Percentiles rank a stretch among this genome's conserved stretches.
phyloP scores from a whole-genome alignment of 2,888 invertebrate species.

The Xanthia icteritia region DNA sequence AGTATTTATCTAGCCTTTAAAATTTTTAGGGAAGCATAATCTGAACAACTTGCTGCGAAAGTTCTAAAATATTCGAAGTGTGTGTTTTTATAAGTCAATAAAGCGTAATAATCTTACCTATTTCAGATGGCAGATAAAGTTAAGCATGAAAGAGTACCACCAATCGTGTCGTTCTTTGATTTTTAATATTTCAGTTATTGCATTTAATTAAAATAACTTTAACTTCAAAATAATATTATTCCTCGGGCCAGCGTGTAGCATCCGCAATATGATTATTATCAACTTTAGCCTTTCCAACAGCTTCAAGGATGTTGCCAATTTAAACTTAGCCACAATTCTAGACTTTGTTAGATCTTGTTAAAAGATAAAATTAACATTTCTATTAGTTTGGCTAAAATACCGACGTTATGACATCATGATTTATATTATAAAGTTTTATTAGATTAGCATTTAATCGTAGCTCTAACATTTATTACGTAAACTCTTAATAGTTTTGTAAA shows the following conservation, averaged over 20 bases:
- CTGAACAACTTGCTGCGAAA: background rate
- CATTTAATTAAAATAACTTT: slow-evolving; percentile 23
- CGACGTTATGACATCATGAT: slow-evolving; percentile 41
- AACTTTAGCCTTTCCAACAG: slow-evolving; percentile 59
- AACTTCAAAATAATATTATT: slow-evolving; percentile 1
- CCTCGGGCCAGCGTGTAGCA: slow-evolving; percentile 27
- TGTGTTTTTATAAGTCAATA: no score
- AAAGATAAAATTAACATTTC: slow-evolving; percentile 59
- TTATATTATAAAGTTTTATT: slow-evolving; percentile 7
- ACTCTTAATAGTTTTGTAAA: background rate
- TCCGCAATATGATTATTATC: slow-evolving; percentile 51
- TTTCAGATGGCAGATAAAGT: background rate
- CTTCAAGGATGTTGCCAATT: slow-evolving; percentile 60
- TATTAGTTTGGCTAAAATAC: slow-evolving; percentile 51
- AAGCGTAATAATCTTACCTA: background rate
- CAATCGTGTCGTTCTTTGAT: background rate
- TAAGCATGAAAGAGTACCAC: background rate
- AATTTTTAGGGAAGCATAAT: background rate
- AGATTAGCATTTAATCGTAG: slow-evolving; percentile 1
- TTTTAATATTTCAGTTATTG: background rate
- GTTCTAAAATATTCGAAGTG: background rate
- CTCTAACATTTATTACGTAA: background rate
- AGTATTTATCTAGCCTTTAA: background rate
- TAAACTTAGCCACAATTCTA: slow-evolving; percentile 53
- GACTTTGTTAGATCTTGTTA: slow-evolving; percentile 51